Evolutionary conservation across 2,113 vertebrate species (phyloP).

Genomic region (Cynopterus brachyotis): DNA sequence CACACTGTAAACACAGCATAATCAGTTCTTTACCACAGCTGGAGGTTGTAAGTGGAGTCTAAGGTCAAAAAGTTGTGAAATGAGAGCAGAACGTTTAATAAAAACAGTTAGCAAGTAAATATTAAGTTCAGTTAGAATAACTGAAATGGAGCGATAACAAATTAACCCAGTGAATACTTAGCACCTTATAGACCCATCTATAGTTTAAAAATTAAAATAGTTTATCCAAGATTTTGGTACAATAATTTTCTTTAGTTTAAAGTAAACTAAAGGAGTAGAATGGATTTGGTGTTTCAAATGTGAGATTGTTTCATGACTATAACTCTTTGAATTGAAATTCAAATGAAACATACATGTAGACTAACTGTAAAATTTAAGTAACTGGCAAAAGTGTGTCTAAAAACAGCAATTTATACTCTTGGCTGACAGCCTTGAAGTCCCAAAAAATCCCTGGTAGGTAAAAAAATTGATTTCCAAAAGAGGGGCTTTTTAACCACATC

Average conservation of each 20-base stretch:
- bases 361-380: slow-evolving; percentile 51
- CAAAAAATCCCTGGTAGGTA: slow-evolving; percentile 50
- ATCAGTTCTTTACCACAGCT: background rate
- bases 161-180: background rate
- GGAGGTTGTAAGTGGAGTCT: background rate
- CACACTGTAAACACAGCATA: background rate
- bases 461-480: slow-evolving; percentile 67
- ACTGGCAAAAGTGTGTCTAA: slow-evolving; percentile 64
- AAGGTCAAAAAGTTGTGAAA: background rate
- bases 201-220: background rate
- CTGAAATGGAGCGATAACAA: background rate
- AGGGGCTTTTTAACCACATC: slow-evolving; percentile 51
- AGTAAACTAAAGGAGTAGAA: background rate
- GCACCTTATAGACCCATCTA: background rate
- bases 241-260: background rate
- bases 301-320: background rate
- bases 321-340: slow-evolving; percentile 60
- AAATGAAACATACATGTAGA: slow-evolving; percentile 41
- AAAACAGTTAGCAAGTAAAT: background rate
- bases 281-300: slow-evolving; percentile 24
- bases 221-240: background rate
- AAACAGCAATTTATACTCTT: slow-evolving; percentile 53
- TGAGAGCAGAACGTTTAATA: background rate
- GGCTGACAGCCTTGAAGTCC: slow-evolving; percentile 27
- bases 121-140: background rate